phyloP scores from a whole-genome alignment of 2,888 invertebrate species.

The Brachylomia viminalis region DNA sequence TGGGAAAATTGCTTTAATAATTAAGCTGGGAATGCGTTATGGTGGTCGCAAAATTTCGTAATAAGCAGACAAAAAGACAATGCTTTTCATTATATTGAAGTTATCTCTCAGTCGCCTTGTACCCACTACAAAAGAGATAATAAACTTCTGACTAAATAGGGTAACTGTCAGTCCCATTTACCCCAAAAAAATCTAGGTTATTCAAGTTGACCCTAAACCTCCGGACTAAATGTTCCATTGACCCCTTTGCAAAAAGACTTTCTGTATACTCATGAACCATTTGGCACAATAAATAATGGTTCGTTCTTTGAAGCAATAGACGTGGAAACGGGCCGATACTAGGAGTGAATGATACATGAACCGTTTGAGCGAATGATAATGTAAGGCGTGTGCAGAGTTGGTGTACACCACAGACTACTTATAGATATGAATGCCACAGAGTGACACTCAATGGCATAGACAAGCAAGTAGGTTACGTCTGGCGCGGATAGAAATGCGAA shows the following conservation, averaged over 20 bases:
- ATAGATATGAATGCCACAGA: no score
- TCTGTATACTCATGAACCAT: constrained; percentile 35
- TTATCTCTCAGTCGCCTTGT: neutral
- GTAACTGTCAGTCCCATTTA: constrained; percentile 38
- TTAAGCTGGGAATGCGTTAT: neutral
- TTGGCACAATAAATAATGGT: constrained; percentile 65
- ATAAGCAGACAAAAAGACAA: neutral
- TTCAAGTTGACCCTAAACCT: constrained; percentile 39
- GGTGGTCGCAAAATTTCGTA: constrained; percentile 5
- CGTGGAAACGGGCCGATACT: constrained; percentile 21
- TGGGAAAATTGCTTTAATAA: neutral
- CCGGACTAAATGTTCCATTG: constrained; percentile 53
- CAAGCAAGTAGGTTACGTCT: no score
- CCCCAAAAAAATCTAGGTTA: constrained; percentile 49
- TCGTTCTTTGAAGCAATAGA: constrained; percentile 41
- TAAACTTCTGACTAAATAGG: constrained; percentile 32
- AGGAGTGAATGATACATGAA: constrained; percentile 46
- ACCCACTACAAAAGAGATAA: constrained; percentile 20
- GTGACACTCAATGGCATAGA: no score
- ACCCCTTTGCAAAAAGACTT: constrained; percentile 53
- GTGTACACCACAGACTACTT: no score
- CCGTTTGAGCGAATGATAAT: constrained; percentile 42
- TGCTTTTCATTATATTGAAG: constrained; percentile 6
- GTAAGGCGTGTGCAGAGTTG: neutral
- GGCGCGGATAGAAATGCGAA: no score